phyloP scores from a whole-genome alignment of 2,113 vertebrate genomes.

The Manacus vitellinus region DNA sequence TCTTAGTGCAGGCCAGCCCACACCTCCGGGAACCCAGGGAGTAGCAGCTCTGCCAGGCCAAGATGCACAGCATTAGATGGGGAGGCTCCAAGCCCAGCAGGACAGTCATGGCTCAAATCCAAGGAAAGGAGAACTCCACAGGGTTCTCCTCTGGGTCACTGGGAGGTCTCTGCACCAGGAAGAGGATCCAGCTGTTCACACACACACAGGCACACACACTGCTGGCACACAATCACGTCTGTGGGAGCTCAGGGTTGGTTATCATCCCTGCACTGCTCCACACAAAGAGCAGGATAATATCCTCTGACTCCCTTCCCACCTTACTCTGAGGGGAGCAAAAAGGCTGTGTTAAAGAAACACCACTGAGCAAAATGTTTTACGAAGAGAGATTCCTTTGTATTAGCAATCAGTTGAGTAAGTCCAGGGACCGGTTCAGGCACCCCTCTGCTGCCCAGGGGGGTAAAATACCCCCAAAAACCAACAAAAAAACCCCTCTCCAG shows the following conservation, averaged over 20 bases:
- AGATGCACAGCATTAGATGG: no score
- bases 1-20: background rate
- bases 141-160: background rate
- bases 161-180: background rate
- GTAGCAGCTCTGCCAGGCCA: background rate
- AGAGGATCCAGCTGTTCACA: background rate
- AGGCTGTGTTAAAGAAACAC: background rate
- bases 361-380: background rate
- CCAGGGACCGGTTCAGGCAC: background rate
- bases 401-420: background rate
- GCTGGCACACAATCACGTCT: background rate
- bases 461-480: background rate
- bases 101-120: background rate
- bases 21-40: background rate
- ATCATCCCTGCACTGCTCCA: background rate
- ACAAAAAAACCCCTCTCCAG: background rate
- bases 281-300: background rate
- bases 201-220: rapidly evolving
- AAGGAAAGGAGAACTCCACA: background rate
- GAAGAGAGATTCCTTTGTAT: conserved; percentile 48
- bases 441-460: background rate
- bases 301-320: background rate
- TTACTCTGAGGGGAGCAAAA: background rate
- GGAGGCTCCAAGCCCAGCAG: background rate
- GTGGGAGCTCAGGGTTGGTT: background rate